These are phyloP conservation scores for Nomada goodeniana DNA, from an alignment of 2,888 invertebrate genomes.

Conservation along the genomic window DNA sequence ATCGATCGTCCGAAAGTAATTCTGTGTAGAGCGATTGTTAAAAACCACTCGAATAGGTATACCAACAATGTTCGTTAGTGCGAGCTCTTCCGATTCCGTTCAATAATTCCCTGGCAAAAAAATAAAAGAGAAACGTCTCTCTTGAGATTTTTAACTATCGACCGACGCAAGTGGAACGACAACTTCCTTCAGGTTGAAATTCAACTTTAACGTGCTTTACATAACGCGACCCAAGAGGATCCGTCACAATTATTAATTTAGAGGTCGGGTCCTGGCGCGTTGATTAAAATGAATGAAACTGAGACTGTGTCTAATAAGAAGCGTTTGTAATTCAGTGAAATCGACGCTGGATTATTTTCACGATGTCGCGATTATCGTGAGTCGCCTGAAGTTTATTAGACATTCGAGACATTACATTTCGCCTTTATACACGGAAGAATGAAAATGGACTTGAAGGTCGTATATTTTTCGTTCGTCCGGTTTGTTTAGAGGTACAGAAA, in stretches of 20 bases:
- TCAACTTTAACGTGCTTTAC: slow-evolving; percentile 53
- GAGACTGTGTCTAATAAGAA: not conserved
- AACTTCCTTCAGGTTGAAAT: slow-evolving; percentile 31
- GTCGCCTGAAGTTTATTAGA: no score
- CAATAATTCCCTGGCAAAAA: slow-evolving; percentile 56
- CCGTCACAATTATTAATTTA: slow-evolving; percentile 58
- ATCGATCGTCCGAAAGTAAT: not conserved
- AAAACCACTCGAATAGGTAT: not conserved
- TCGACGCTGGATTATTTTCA: not conserved
- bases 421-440: no score
- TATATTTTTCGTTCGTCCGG: no score
- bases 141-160: slow-evolving; percentile 63
- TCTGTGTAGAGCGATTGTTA: not conserved
- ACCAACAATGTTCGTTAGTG: slow-evolving; percentile 25
- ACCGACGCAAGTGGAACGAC: not conserved
- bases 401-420: no score
- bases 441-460: no score
- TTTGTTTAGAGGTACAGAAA: no score
- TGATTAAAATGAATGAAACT: slow-evolving; percentile 54
- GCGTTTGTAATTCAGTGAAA: not conserved
- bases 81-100: slow-evolving; percentile 14
- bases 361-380: not conserved
- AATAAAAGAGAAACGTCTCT: slow-evolving; percentile 45
- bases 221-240: slow-evolving; percentile 62
- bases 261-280: slow-evolving; percentile 20